These are phyloP conservation scores for Pyralis farinalis DNA, from an alignment of 2,888 invertebrate species.

Conservation along the genomic window DNA sequence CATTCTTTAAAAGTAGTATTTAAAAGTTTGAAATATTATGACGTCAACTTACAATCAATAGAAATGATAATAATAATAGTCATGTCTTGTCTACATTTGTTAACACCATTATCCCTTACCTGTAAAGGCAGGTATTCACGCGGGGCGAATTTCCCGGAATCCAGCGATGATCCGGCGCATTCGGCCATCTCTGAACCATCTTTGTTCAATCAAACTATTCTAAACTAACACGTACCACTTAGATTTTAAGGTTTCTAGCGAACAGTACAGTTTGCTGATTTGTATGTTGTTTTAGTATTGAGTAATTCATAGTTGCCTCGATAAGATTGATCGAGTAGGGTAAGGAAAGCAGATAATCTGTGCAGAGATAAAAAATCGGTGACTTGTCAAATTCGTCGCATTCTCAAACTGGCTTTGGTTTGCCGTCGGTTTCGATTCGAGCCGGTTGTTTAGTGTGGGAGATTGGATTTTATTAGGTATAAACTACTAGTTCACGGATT, in stretches of 20 bases:
- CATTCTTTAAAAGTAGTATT: no score
- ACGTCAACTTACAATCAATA: no score
- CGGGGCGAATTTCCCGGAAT: slow-evolving; percentile 79
- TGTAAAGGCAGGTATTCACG: slow-evolving; percentile 77
- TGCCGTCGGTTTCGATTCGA: slow-evolving; percentile 46
- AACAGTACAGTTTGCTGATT: neutral
- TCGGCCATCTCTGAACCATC: slow-evolving; percentile 50
- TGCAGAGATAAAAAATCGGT: slow-evolving; percentile 66
- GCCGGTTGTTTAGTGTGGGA: slow-evolving; percentile 38
- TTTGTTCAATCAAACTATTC: slow-evolving; percentile 31
- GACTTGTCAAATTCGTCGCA: slow-evolving; percentile 80
- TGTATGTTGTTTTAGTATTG: slow-evolving; percentile 31
- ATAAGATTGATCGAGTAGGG: slow-evolving; percentile 81
- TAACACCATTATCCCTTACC: slow-evolving; percentile 43
- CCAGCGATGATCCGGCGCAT: slow-evolving; percentile 76
- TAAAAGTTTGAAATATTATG: no score
- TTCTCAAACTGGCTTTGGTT: slow-evolving; percentile 53
- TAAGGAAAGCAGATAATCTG: slow-evolving; percentile 76
- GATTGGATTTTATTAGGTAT: slow-evolving; percentile 24
- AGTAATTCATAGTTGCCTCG: slow-evolving; percentile 53
- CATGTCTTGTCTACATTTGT: slow-evolving; percentile 38
- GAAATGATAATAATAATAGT: no score
- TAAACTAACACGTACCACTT: slow-evolving; percentile 16
- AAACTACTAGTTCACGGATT: neutral
- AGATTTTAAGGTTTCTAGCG: slow-evolving; percentile 23